Evolutionary conservation across 2,888 invertebrate species (phyloP).

Genomic region (Drosophila multiciliata): DNA sequence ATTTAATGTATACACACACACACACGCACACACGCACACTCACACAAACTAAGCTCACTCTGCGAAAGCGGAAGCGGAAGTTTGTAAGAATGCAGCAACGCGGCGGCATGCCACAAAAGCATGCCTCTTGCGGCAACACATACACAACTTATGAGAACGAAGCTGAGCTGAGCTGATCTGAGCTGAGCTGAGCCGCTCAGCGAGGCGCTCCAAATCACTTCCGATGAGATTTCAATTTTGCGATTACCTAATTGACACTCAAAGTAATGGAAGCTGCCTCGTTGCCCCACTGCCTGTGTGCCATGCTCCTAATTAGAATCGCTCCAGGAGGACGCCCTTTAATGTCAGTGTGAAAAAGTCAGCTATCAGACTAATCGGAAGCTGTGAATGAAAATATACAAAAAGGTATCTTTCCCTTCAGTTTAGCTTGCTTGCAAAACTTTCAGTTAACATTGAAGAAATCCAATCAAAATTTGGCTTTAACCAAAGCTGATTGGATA

Average conservation of each 20-base stretch:
- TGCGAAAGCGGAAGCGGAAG: slow-evolving; percentile 68
- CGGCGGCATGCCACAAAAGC: slow-evolving; percentile 47
- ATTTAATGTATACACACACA: slow-evolving; percentile 5
- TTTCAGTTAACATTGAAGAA: not conserved
- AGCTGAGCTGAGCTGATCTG: not conserved
- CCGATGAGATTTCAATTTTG: slow-evolving; percentile 77
- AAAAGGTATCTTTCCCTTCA: not conserved
- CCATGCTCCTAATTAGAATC: slow-evolving; percentile 2
- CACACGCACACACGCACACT: not conserved
- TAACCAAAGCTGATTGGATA: not conserved
- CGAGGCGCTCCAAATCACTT: slow-evolving; percentile 69
- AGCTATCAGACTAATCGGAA: slow-evolving; percentile 2
- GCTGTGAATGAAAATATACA: slow-evolving; percentile 6
- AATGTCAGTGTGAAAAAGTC: slow-evolving; percentile 8
- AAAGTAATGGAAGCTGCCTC: slow-evolving; percentile 66
- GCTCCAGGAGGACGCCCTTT: not conserved
- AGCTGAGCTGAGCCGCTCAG: slow-evolving; percentile 33
- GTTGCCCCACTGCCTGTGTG: not conserved
- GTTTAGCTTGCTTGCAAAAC: not conserved
- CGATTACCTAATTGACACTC: slow-evolving; percentile 79
- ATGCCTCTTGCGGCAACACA: slow-evolving; percentile 25
- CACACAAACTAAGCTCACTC: not conserved
- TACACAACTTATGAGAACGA: slow-evolving; percentile 16
- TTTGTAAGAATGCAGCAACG: slow-evolving; percentile 69
- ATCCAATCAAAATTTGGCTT: not conserved